Evolutionary conservation across 2,113 vertebrate genomes (phyloP), one percentile per base, ranked within the genome.

Genomic region (Boleophthalmus pectinirostris): DNA sequence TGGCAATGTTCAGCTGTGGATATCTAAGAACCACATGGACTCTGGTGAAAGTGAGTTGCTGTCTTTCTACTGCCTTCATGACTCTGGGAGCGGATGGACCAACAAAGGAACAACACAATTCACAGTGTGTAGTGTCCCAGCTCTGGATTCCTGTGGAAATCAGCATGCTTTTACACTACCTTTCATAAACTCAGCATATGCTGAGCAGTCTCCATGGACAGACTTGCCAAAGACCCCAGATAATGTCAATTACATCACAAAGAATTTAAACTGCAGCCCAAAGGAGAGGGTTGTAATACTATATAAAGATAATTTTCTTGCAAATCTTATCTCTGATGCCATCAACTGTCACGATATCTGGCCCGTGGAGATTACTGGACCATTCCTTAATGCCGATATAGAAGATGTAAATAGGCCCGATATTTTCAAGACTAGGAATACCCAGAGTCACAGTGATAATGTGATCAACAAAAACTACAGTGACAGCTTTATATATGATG

Each of bases 1-100:
- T 69, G 94, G 95, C 86, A 94, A 95, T 29, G 74, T 95, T 43
- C 94, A 95, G 83, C 90, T 93, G 23, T 94, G 94, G 94, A 80
- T 94, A 23, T 81, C 94, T 15, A 89, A 94, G 6, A 93, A 93
- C 69, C 93, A 92, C 87, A 90, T 92, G 70, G 92, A 91, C 0
- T 93, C 66, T 58, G 69, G 38, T 23, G 85, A 78, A 0, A 72
- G 83, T 54, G 60, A 82, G 56, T 67, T 51, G 53, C 72, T 58
- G 35, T 65, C 56, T 0, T 51, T 65, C 35, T 69, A 63, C 25
- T 61, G 65, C 69, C 3, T 73, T 66, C 73, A 69, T 29, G 23
- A 82, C 53, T 65, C 70, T 0, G 66, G 79, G 23, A 3, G 18
- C 53, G 24, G 12, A 5, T 47, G 63, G 79, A 75, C 65, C 29